phyloP scores from a whole-genome alignment of 2,888 invertebrate genomes.

The Campopleginae sp. region DNA sequence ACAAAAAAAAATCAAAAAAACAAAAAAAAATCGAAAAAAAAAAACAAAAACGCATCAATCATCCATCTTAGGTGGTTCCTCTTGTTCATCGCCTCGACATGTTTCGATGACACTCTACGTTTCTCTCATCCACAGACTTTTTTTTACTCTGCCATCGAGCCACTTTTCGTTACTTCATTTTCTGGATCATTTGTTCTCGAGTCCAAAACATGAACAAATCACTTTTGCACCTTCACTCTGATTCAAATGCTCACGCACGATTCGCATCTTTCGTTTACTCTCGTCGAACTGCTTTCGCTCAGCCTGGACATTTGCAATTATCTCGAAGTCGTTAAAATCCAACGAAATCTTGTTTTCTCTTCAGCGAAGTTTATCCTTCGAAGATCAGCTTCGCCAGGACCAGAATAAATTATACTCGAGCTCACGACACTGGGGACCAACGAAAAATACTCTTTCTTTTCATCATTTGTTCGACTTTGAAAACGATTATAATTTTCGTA shows the following conservation, averaged over 20 bases:
- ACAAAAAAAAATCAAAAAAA: constrained; percentile 77
- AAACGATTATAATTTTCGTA: no score
- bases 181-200: constrained; percentile 47
- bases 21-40: constrained; percentile 66
- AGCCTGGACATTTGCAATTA: no score
- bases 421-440: no score
- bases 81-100: constrained; percentile 74
- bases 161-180: constrained; percentile 44
- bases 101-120: constrained; percentile 52
- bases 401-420: no score
- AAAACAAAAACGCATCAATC: constrained; percentile 63
- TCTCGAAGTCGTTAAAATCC: no score
- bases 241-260: constrained; percentile 63
- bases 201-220: constrained; percentile 12
- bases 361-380: no score
- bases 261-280: constrained; percentile 34
- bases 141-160: constrained; percentile 25
- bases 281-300: no score
- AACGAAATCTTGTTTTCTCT: no score
- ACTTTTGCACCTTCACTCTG: constrained; percentile 58
- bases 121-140: constrained; percentile 41
- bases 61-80: constrained; percentile 75
- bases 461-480: no score
- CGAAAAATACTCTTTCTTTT: no score
- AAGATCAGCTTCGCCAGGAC: no score